These are phyloP conservation scores for Hippocampus kuda DNA, from an alignment of 2,797 vertebrate genomes.

Conservation along the genomic window DNA sequence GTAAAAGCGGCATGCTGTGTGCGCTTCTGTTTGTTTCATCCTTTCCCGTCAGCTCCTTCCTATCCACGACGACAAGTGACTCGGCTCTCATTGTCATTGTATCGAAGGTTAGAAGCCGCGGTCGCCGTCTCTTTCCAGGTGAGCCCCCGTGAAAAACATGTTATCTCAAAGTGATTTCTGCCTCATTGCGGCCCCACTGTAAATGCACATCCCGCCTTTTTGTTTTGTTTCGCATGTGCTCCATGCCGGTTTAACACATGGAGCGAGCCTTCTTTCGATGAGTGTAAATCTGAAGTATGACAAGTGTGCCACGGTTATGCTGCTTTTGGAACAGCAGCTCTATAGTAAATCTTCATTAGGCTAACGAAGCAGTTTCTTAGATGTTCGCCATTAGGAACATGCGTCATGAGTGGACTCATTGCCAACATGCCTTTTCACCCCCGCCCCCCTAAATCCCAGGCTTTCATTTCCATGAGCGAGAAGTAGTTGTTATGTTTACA, in stretches of 20 bases:
- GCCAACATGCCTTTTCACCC: constrained; percentile 4
- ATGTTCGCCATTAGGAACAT: background rate
- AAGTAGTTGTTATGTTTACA: background rate
- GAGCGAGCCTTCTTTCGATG: background rate
- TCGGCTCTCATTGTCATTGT: background rate
- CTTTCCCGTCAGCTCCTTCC: constrained; percentile 16
- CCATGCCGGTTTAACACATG: background rate
- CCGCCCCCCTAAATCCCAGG: background rate
- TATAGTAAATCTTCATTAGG: background rate
- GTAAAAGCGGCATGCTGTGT: constrained; percentile 33
- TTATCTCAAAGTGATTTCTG: background rate
- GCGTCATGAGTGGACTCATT: background rate
- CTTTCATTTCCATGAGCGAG: background rate
- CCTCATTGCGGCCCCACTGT: background rate
- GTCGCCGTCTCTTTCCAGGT: background rate
- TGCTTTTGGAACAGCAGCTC: background rate
- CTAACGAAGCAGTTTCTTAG: background rate
- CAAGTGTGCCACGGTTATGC: background rate
- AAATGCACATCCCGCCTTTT: constrained; percentile 1
- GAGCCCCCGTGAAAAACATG: background rate
- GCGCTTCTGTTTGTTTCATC: constrained; percentile 36
- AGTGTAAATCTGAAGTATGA: background rate
- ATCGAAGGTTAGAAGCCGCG: background rate
- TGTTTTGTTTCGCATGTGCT: background rate
- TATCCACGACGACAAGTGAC: background rate